Conservation (phyloP, 2,888 invertebrate species). For the Baronia brevicornis region DNA sequence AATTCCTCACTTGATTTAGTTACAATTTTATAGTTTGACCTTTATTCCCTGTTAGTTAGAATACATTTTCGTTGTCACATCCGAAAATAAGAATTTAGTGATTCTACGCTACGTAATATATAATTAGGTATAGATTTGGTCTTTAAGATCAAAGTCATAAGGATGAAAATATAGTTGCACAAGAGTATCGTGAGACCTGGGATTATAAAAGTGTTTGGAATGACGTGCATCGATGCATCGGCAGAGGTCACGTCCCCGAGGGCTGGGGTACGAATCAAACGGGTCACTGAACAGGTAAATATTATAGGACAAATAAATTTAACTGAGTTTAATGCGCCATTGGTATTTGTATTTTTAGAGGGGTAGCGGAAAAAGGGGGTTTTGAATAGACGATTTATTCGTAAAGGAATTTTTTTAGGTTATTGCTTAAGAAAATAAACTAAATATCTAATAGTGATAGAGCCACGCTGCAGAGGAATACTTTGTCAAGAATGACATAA, state of each 20-base stretch:
- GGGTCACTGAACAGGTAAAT: conserved; percentile 71
- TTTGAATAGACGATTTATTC: conserved; percentile 13
- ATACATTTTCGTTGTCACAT: too few relatives aligned
- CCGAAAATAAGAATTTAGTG: too few relatives aligned
- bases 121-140: too few relatives aligned
- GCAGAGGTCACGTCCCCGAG: conserved; percentile 47
- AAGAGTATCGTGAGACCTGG: too few relatives aligned
- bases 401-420: conserved; percentile 5
- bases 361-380: conserved; percentile 26
- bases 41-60: conserved; percentile 1
- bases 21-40: conserved; percentile 4
- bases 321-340: conserved; percentile 65
- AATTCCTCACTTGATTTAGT: too few relatives aligned
- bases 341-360: conserved; percentile 51
- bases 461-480: too few relatives aligned
- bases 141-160: conserved; percentile 9
- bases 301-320: conserved; percentile 69
- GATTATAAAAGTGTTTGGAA: conserved; percentile 59
- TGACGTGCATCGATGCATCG: conserved; percentile 56
- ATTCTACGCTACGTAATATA: too few relatives aligned
- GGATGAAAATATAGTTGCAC: conserved; percentile 5
- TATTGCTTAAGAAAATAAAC: conserved; percentile 2
- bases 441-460: too few relatives aligned
- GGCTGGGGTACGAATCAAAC: conserved; percentile 50
- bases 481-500: too few relatives aligned